phyloP scores from a whole-genome alignment of 2,113 vertebrate genomes.

The Indicator indicator region DNA sequence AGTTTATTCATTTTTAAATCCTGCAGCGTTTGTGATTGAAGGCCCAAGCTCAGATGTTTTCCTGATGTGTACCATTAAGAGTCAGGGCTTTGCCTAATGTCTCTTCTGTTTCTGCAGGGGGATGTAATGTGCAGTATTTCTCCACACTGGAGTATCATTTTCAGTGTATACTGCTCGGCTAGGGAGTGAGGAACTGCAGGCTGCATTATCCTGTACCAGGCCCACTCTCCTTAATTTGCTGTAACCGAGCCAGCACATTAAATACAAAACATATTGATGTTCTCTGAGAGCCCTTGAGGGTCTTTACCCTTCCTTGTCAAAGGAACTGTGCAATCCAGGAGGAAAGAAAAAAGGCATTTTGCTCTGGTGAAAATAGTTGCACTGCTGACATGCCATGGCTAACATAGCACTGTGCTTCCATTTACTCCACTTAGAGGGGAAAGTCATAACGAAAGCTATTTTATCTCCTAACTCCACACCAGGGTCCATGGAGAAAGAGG shows the following conservation, averaged over 20 bases:
- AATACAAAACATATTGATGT: slow-evolving; percentile 86
- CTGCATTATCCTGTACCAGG: slow-evolving; percentile 76
- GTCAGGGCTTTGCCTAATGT: slow-evolving; percentile 86
- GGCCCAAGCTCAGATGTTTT: slow-evolving; percentile 89
- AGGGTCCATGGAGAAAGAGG: neutral
- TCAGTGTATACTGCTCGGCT: slow-evolving; percentile 70
- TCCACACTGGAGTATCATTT: slow-evolving; percentile 81
- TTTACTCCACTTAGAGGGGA: slow-evolving; percentile 51
- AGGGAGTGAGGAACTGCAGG: slow-evolving; percentile 75
- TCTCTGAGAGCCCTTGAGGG: slow-evolving; percentile 79
- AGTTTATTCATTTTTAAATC: slow-evolving; percentile 93
- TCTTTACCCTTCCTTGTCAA: slow-evolving; percentile 81
- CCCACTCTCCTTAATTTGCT: slow-evolving; percentile 82
- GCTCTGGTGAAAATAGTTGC: slow-evolving; percentile 16
- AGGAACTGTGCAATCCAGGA: slow-evolving; percentile 72
- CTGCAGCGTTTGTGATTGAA: slow-evolving; percentile 88
- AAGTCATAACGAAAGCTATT: slow-evolving; percentile 12
- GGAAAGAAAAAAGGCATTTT: slow-evolving; percentile 70
- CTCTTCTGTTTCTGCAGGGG: slow-evolving; percentile 82
- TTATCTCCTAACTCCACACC: neutral
- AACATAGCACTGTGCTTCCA: neutral
- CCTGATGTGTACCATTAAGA: slow-evolving; percentile 87
- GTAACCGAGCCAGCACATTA: slow-evolving; percentile 83
- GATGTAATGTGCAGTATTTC: slow-evolving; percentile 77
- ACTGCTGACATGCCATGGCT: slow-evolving; percentile 29